Conservation (phyloP, 1,140 invertebrate genomes). For the Diprion similis region DNA sequence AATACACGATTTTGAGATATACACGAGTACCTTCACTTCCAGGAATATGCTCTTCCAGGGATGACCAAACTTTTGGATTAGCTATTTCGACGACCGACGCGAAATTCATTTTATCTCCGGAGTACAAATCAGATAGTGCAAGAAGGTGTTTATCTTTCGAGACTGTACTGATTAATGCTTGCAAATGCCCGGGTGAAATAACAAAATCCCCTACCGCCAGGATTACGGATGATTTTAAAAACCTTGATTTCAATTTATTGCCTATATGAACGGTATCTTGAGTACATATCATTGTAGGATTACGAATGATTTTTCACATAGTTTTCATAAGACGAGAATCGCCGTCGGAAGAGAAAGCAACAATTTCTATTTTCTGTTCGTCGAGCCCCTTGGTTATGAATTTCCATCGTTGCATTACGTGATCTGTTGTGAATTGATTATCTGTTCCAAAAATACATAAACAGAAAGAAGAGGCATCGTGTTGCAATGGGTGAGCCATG, state of each 20-base stretch:
- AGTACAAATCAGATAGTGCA: not conserved
- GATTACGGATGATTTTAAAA: slow-evolving; percentile 9
- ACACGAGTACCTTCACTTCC: not conserved
- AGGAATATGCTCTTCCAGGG: not conserved
- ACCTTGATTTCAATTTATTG: slow-evolving; percentile 11
- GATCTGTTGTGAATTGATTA: slow-evolving; percentile 22
- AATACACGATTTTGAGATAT: not conserved
- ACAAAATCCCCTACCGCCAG: slow-evolving; percentile 17
- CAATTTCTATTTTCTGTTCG: slow-evolving; percentile 24
- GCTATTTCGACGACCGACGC: not conserved
- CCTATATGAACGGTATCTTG: slow-evolving; percentile 18
- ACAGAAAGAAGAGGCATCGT: slow-evolving; percentile 24
- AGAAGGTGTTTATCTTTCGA: slow-evolving; percentile 17
- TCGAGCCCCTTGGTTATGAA: slow-evolving; percentile 20
- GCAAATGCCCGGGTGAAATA: slow-evolving; percentile 7
- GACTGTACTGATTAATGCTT: not conserved
- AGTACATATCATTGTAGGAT: not conserved
- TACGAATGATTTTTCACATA: too few species aligned
- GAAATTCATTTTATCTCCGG: not conserved
- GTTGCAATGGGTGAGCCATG: slow-evolving; percentile 28
- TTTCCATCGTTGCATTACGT: slow-evolving; percentile 25
- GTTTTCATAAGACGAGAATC: slow-evolving; percentile 17
- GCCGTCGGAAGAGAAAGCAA: slow-evolving; percentile 29
- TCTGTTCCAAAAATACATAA: slow-evolving; percentile 27
- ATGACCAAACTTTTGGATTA: not conserved